Evolutionary conservation across 2,797 vertebrate genomes (phyloP).

Genomic region (Rhynchonycteris naso): DNA sequence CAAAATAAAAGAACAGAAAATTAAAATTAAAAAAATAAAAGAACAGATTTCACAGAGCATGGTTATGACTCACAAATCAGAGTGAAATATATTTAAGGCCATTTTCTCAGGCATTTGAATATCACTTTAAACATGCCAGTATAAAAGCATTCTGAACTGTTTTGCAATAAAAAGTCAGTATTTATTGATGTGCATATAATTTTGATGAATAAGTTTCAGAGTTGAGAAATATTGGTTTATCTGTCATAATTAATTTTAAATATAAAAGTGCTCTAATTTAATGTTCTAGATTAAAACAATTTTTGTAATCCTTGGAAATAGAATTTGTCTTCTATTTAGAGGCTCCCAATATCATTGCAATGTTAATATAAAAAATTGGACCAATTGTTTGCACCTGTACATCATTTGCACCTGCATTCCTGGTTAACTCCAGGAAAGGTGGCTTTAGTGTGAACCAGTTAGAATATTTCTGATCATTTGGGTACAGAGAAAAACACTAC

Average conservation of each 20-base stretch:
- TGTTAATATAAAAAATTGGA: background rate
- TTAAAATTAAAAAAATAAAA: background rate
- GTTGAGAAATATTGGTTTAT: constrained; percentile 38
- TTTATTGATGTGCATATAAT: background rate
- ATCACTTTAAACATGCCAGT: background rate
- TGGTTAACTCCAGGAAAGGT: background rate
- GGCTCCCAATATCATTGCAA: fast-evolving
- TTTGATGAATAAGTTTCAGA: constrained; percentile 28
- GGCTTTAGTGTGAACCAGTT: background rate
- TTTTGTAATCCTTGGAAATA: background rate
- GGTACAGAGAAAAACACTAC: background rate
- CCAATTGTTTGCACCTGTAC: background rate
- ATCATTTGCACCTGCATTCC: background rate
- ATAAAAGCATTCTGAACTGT: background rate
- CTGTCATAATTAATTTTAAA: background rate
- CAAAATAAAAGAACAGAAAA: background rate
- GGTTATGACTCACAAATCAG: background rate
- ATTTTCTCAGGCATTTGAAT: background rate
- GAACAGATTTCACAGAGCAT: background rate
- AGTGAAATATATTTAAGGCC: background rate
- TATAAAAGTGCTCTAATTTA: background rate
- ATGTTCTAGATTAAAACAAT: background rate
- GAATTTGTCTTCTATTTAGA: background rate
- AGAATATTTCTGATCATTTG: background rate
- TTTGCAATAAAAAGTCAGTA: background rate